Base-by-base conservation (phyloP, 2,797 vertebrate genomes). In the Odontamblyopus rebecca region DNA sequence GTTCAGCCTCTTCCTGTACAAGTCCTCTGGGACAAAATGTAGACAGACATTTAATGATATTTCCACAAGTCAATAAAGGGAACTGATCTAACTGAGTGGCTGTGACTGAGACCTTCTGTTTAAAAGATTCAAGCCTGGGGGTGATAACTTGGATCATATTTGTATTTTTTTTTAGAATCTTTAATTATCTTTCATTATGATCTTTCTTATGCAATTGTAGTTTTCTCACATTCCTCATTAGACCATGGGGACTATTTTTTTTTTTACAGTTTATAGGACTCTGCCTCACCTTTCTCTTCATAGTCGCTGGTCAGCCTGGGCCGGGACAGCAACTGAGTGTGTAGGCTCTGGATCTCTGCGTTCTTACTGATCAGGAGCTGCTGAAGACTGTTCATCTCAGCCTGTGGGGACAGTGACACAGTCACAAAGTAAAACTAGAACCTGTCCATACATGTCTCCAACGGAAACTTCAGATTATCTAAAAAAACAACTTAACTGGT, bases 341-440 rank as follows among this genome's bases (percentile, higher is more conserved):
- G 96, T 76, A 99, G 88, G 18, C 93, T 95, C 85, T 98, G 96
- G 18, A 99, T 98, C 92, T 98, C 97, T 23, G 94, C 88, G 50
- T 98, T 97, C 87, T 98, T 99, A 80, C 93, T 91, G 79, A 95
- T 93, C 82, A 99, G 85, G 4, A 97, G 92, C 81, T 98, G 95
- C 86, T 98, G 96, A 27, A 99, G 96, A 84, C 95, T 93, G 77
- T 93, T 94, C 79, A 98, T 96, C 92, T 99, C 97, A n/a, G 94
- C 95, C 97, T 99, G 91, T 9, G 80, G 75, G 70, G 69, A 62
- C 61, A 62, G 56, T 30, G 71, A 82, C 73, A 76, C 59, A 88
- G n/a, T 11, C 1, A 82, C 64, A 74, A 6, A 68, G 16, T 30
- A 27, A 29, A 69, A 59, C 57, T 15, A 44, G 26, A 72, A 26